These are phyloP conservation scores for Dryoscopus gambensis DNA, from an alignment of 2,113 vertebrate genomes.

Conservation along the genomic window DNA sequence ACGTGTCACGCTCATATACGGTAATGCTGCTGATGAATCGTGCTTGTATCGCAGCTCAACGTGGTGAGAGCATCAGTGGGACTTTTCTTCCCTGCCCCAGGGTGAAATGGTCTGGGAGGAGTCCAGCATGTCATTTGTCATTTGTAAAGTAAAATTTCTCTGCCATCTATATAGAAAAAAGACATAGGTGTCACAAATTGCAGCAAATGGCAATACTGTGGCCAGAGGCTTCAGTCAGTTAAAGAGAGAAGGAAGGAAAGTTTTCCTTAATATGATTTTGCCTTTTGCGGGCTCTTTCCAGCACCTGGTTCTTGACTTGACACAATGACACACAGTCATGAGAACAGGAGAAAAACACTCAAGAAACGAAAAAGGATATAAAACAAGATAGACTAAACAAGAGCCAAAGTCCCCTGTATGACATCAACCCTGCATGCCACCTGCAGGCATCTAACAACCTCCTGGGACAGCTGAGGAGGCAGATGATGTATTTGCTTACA, in stretches of 20 bases:
- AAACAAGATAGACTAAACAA: not conserved
- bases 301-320: not conserved
- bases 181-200: not conserved
- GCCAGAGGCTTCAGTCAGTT: not conserved
- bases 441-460: not conserved
- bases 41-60: not conserved
- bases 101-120: not conserved
- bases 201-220: not conserved
- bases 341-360: not conserved
- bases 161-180: not conserved
- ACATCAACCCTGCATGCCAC: not conserved
- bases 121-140: not conserved
- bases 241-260: not conserved
- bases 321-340: not conserved
- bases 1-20: accelerated
- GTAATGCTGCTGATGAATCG: not conserved
- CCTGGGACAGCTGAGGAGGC: not conserved
- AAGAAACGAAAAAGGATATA: not conserved
- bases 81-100: not conserved
- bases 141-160: not conserved
- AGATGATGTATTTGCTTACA: not conserved
- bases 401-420: not conserved
- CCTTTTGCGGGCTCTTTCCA: not conserved
- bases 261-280: not conserved
- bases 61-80: not conserved